These are phyloP conservation scores for Galagoides demidoff DNA, from an alignment of 2,797 vertebrate genomes.

Conservation along the genomic window DNA sequence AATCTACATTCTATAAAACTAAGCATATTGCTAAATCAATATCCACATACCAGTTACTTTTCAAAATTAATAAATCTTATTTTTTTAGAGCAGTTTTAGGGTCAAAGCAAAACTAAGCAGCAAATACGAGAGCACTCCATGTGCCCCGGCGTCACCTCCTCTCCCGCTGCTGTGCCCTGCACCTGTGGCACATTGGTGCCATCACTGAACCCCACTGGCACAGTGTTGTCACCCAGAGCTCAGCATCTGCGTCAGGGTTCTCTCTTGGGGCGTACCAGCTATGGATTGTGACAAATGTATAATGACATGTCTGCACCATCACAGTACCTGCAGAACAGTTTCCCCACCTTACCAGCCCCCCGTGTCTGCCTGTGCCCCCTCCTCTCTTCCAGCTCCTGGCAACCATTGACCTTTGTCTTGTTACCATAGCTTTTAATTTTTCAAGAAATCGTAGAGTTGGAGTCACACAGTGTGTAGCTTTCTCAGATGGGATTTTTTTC, in stretches of 20 bases:
- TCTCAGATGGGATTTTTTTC: background rate
- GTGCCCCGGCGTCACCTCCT: no score
- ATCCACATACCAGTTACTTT: background rate
- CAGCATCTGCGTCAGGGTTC: background rate
- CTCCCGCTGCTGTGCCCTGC: background rate
- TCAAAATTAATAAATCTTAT: background rate
- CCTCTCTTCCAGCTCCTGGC: background rate
- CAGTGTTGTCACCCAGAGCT: background rate
- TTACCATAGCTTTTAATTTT: background rate
- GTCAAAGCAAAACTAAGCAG: background rate
- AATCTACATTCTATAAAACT: background rate
- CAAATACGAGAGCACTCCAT: background rate
- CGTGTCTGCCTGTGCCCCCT: background rate
- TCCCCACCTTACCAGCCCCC: background rate
- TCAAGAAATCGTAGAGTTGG: background rate
- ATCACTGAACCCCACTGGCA: background rate
- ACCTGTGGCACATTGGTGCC: background rate
- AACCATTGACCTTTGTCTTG: background rate
- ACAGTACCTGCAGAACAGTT: background rate
- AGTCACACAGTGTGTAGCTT: background rate
- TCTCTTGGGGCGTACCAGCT: background rate
- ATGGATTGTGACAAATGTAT: background rate
- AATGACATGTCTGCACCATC: background rate
- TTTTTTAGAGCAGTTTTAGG: background rate
- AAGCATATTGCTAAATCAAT: background rate